Evolutionary conservation across 2,888 invertebrate genomes (phyloP).

Genomic region (Craniophora ligustri): DNA sequence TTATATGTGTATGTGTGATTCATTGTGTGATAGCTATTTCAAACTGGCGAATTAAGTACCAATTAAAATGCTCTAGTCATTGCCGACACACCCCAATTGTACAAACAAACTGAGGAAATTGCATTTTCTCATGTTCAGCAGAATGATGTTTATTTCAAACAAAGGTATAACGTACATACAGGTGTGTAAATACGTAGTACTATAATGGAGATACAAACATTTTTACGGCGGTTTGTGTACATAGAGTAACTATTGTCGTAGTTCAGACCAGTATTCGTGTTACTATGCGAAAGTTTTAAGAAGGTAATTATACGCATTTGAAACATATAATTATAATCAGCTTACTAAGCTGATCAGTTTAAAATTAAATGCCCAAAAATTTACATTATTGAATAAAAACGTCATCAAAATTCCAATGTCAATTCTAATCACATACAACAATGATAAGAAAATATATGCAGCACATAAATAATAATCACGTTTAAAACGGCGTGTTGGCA

Average conservation of each 20-base stretch:
- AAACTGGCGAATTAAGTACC: no score
- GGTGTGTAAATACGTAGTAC: constrained; percentile 3
- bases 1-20: no score
- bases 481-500: constrained; percentile 38
- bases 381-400: neutral
- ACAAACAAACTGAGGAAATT: constrained; percentile 56
- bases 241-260: neutral
- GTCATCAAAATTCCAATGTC: constrained; percentile 13
- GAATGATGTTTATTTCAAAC: constrained; percentile 26
- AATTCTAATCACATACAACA: constrained; percentile 12
- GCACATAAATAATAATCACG: constrained; percentile 45
- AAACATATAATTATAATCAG: no score
- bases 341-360: no score
- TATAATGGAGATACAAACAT: neutral
- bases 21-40: no score
- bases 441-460: constrained; percentile 42
- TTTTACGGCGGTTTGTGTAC: neutral
- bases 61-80: neutral
- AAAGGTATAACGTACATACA: constrained; percentile 4
- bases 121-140: constrained; percentile 27
- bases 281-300: no score
- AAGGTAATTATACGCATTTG: no score
- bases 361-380: neutral
- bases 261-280: no score
- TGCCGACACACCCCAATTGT: constrained; percentile 40